A percentile compares a stretch with the other conserved stretches of the same genome.
phyloP scores from a whole-genome alignment of 1,140 invertebrate genomes.

The Holcopasites calliopsidis region DNA sequence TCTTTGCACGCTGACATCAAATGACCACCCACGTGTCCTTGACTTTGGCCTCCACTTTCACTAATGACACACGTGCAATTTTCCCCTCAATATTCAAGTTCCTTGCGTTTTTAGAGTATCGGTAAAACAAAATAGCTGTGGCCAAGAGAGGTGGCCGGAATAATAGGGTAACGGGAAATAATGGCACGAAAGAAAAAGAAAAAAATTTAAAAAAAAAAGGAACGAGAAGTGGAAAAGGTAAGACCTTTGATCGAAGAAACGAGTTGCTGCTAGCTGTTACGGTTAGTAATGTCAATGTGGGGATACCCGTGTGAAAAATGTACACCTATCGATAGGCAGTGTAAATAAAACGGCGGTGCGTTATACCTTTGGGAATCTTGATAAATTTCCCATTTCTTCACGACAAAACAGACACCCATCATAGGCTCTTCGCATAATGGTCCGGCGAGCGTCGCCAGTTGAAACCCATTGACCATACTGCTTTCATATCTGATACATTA shows the following conservation, averaged over 20 bases:
- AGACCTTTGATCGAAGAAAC: too few species aligned
- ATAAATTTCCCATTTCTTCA: slow-evolving; percentile 89
- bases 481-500: slow-evolving; percentile 84
- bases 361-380: slow-evolving; percentile 74
- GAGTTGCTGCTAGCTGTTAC: too few species aligned
- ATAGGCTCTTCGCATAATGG: slow-evolving; percentile 97
- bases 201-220: too few species aligned
- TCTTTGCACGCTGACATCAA: slow-evolving; percentile 95
- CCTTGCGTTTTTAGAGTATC: not conserved
- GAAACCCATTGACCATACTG: slow-evolving; percentile 96
- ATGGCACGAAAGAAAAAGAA: too few species aligned
- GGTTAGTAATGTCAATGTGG: too few species aligned
- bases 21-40: slow-evolving; percentile 86
- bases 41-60: slow-evolving; percentile 51
- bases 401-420: slow-evolving; percentile 94
- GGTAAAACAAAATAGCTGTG: too few species aligned
- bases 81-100: not conserved
- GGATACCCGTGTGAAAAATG: too few species aligned
- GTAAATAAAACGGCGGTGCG: not conserved
- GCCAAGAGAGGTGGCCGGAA: too few species aligned
- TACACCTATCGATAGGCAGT: too few species aligned
- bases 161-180: too few species aligned
- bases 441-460: slow-evolving; percentile 93
- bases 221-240: too few species aligned
- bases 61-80: not conserved